Conservation (phyloP, 2,797 vertebrate species). For the Lutjanus argentimaculatus region DNA sequence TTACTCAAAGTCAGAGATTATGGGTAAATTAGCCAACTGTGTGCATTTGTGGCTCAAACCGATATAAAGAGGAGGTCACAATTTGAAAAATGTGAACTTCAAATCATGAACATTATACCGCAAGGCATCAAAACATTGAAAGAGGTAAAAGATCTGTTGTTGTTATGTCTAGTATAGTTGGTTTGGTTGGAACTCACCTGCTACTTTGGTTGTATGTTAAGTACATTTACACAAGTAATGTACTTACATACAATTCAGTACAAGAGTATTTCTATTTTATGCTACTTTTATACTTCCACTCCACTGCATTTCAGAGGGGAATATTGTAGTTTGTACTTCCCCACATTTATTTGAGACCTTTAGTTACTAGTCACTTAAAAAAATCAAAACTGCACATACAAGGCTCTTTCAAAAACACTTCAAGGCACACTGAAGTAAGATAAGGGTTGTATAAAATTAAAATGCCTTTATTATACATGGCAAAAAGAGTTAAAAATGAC, state of each 20-base stretch:
- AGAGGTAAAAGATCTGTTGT: not conserved
- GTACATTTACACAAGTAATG: not conserved
- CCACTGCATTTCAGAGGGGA: not conserved
- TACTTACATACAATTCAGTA: not conserved
- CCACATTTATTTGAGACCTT: not conserved
- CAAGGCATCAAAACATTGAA: not conserved
- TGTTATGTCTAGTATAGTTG: not conserved
- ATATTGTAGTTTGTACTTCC: not conserved
- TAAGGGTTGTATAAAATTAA: no score
- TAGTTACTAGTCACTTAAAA: not conserved
- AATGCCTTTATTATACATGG: no score
- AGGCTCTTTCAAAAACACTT: no score
- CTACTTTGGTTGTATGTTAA: not conserved
- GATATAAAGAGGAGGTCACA: not conserved
- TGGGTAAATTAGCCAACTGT: not conserved
- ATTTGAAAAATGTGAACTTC: not conserved
- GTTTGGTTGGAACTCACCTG: not conserved
- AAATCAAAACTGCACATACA: not conserved
- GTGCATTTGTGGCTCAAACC: not conserved
- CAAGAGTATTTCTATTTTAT: not conserved
- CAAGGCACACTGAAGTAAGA: no score
- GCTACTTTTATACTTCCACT: not conserved
- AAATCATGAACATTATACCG: not conserved
- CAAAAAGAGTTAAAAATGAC: no score
- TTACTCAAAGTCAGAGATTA: slow-evolving; percentile 19